Conservation (phyloP, 2,113 vertebrate species). For the Phocoena phocoena region DNA sequence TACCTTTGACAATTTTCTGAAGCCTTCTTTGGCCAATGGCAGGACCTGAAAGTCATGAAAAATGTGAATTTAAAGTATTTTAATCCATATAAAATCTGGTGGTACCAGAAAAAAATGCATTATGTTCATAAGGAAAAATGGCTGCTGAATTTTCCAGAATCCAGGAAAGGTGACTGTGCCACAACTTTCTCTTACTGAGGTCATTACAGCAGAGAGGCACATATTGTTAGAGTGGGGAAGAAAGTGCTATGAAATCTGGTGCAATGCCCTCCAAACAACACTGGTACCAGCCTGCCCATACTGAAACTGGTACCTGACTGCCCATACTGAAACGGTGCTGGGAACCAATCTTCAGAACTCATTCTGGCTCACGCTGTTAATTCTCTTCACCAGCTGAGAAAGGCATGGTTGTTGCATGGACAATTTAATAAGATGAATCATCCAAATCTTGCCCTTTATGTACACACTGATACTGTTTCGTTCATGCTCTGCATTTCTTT, state of each 20-base stretch:
- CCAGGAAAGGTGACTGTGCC: background rate
- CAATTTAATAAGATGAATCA: background rate
- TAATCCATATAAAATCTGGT: background rate
- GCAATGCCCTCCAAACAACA: background rate
- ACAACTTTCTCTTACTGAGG: background rate
- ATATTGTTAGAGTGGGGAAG: background rate
- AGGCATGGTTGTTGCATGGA: background rate
- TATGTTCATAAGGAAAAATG: background rate
- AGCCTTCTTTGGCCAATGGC: background rate
- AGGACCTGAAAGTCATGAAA: background rate
- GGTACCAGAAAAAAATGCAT: background rate
- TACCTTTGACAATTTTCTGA: background rate
- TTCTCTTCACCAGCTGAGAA: background rate
- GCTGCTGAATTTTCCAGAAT: background rate
- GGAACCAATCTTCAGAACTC: background rate
- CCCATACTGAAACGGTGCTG: background rate
- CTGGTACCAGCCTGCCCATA: background rate
- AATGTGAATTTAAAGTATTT: background rate
- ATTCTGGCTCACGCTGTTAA: background rate
- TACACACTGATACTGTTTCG: background rate
- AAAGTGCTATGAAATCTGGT: background rate
- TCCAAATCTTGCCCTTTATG: background rate
- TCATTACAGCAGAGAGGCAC: background rate
- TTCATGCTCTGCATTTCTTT: background rate
- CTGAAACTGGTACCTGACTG: background rate